phyloP scores from a whole-genome alignment of 2,888 invertebrate species.

The Lycaena phlaeas region DNA sequence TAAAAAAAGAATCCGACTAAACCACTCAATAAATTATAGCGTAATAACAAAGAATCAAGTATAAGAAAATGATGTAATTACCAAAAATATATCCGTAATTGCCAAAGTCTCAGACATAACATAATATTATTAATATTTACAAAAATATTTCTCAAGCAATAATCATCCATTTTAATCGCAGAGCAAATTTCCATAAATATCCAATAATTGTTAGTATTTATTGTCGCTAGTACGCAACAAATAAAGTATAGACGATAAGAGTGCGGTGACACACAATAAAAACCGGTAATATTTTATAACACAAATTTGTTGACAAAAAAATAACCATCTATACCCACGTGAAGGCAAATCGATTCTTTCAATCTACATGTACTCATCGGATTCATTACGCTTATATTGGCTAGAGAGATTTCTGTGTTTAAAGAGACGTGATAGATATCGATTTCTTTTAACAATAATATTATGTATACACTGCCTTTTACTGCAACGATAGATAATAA shows the following conservation, averaged over 20 bases:
- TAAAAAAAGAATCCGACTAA: too few species aligned
- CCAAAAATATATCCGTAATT: slow-evolving; percentile 24
- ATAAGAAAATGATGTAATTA: slow-evolving; percentile 22
- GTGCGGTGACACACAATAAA: slow-evolving; percentile 46
- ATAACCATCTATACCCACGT: slow-evolving; percentile 50
- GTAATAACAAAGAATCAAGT: slow-evolving; percentile 5
- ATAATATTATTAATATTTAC: slow-evolving; percentile 11
- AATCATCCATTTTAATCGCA: slow-evolving; percentile 5
- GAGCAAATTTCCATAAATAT: slow-evolving; percentile 11
- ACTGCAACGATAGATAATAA: too few species aligned
- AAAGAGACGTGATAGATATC: slow-evolving; percentile 21
- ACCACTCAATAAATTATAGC: too few species aligned
- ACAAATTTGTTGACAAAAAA: slow-evolving; percentile 48
- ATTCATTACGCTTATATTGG: slow-evolving; percentile 69
- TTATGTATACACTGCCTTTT: too few species aligned
- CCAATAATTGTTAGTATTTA: slow-evolving; percentile 5
- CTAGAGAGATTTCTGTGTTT: slow-evolving; percentile 57
- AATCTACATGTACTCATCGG: slow-evolving; percentile 56
- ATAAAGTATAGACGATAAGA: slow-evolving; percentile 31
- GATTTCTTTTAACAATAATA: too few species aligned
- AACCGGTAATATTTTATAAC: slow-evolving; percentile 49
- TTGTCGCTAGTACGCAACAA: slow-evolving; percentile 21
- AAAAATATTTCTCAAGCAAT: slow-evolving; percentile 15
- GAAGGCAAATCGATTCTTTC: slow-evolving; percentile 56
- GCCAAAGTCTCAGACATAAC: slow-evolving; percentile 11